phyloP scores from a whole-genome alignment of 2,888 invertebrate genomes.

The Hydriomena furcata region DNA sequence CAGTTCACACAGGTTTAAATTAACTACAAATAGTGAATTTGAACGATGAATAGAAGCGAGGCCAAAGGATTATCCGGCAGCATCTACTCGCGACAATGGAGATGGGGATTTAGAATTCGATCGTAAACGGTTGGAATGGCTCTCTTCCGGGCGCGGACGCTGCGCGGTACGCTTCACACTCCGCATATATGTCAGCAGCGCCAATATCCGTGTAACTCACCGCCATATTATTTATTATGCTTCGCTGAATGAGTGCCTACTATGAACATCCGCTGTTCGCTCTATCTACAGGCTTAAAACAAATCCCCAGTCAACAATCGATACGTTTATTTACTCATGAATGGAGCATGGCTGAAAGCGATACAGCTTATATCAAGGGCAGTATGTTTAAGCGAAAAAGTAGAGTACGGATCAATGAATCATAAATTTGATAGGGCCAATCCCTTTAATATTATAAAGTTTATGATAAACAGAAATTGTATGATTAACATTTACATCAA shows the following conservation, averaged over 20 bases:
- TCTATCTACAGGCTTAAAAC: conserved; percentile 5
- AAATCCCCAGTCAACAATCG: conserved; percentile 16
- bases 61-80: conserved; percentile 43
- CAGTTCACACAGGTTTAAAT: conserved; percentile 5
- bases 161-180: conserved; percentile 21
- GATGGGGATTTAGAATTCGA: conserved; percentile 49
- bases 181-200: conserved; percentile 26
- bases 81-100: conserved; percentile 51
- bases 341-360: not conserved
- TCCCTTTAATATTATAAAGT: too few species aligned
- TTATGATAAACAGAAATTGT: too few species aligned
- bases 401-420: too few species aligned
- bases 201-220: conserved; percentile 28
- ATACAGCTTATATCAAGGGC: conserved; percentile 4
- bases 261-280: conserved; percentile 9
- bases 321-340: conserved; percentile 10
- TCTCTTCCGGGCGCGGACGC: conserved; percentile 52
- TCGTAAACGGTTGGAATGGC: conserved; percentile 63
- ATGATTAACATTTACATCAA: too few species aligned
- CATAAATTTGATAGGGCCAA: too few species aligned
- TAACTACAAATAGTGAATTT: conserved; percentile 17
- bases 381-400: not conserved
- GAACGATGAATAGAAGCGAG: conserved; percentile 27
- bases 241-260: conserved; percentile 19
- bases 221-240: conserved; percentile 29